Evolutionary conservation across 2,113 vertebrate genomes (phyloP).

Genomic region (Lasiurus borealis): DNA sequence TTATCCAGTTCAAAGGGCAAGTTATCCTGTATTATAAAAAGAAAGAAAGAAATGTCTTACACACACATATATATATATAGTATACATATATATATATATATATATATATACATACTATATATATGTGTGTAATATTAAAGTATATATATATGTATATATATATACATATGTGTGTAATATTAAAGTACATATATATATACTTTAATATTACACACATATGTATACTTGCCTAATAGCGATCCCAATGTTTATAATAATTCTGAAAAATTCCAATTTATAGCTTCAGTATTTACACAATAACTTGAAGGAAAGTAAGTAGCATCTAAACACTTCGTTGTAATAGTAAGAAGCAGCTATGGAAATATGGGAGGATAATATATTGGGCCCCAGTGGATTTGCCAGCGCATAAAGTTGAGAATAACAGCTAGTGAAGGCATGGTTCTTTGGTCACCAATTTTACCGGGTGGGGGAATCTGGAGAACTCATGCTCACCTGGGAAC

Average conservation of each 20-base stretch:
- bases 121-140: too few relatives aligned
- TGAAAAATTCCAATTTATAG: neutral
- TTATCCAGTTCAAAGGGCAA: neutral
- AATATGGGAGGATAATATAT: neutral
- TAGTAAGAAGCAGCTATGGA: neutral
- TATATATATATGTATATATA: too few relatives aligned
- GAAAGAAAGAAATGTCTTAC: neutral
- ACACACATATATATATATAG: too few relatives aligned
- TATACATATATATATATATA: too few relatives aligned
- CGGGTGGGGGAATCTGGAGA: constrained; percentile 55
- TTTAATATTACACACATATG: neutral
- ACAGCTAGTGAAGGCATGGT: constrained; percentile 57
- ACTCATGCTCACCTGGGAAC: constrained; percentile 81
- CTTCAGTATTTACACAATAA: neutral
- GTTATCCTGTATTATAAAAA: neutral
- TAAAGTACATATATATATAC: neutral
- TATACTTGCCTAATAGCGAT: neutral
- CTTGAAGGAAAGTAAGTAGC: neutral
- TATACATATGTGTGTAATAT: too few relatives aligned
- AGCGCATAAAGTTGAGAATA: constrained; percentile 4
- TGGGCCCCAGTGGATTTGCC: neutral
- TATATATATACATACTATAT: too few relatives aligned
- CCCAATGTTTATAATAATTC: neutral
- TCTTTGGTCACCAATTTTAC: constrained; percentile 58
- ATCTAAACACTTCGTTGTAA: neutral